phyloP scores from a whole-genome alignment of 2,797 vertebrate species.

The Hydrolagus colliei region DNA sequence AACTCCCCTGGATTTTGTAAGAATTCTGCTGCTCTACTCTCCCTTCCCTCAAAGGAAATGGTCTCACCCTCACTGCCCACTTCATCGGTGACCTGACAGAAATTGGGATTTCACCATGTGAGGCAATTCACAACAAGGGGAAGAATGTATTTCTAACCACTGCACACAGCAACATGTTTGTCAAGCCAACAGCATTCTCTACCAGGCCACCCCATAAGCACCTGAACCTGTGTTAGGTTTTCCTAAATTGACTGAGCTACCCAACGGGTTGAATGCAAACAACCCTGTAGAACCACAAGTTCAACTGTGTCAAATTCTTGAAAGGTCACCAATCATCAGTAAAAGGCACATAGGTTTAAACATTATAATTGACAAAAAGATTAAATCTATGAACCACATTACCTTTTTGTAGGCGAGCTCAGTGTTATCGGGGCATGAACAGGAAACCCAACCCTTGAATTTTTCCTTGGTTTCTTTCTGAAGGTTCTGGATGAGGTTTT shows the following conservation, averaged over 20 bases:
- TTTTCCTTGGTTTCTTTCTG: conserved; percentile 87
- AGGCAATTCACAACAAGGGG: neutral
- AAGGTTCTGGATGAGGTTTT: conserved; percentile 72
- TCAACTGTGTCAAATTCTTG: too few species aligned
- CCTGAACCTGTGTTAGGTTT: neutral
- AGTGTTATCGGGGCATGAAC: conserved; percentile 74
- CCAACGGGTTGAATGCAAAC: too few species aligned
- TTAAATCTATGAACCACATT: conserved; percentile 17
- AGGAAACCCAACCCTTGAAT: conserved; percentile 86
- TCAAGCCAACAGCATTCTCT: neutral
- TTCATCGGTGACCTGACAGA: neutral
- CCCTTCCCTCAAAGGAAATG: neutral
- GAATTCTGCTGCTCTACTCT: neutral
- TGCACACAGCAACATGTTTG: neutral
- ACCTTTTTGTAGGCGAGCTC: conserved; percentile 94
- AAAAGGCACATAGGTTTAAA: too few species aligned
- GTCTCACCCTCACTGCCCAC: neutral
- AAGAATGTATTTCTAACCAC: neutral
- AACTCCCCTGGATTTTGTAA: neutral
- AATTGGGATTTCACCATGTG: neutral
- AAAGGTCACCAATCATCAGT: neutral
- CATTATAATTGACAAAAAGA: neutral
- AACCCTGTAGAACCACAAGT: too few species aligned
- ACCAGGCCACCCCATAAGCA: neutral
- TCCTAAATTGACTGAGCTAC: too few species aligned